Percentiles rank a stretch among this genome's conserved stretches.
Evolutionary conservation across 2,113 vertebrate genomes (phyloP).

Genomic region (Leptodactylus fuscus): DNA sequence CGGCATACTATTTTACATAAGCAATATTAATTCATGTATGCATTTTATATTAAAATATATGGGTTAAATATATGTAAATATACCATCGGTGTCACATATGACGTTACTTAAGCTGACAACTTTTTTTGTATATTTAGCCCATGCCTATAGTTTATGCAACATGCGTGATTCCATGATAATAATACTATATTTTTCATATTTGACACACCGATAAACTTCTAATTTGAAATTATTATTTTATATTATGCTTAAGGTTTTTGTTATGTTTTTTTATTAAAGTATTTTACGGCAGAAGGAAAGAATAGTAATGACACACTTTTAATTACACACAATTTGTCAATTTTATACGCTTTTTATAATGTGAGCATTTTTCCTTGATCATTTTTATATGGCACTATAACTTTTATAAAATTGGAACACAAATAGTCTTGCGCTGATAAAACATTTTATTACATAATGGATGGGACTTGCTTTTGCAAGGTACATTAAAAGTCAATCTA

Average conservation of each 20-base stretch:
- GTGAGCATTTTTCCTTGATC: slow-evolving; percentile 41
- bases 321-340: slow-evolving; percentile 41
- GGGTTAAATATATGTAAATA: background rate
- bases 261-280: background rate
- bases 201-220: background rate
- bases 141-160: background rate
- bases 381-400: slow-evolving; percentile 39
- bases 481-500: slow-evolving; percentile 10
- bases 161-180: background rate
- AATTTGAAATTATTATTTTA: background rate
- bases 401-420: slow-evolving; percentile 35
- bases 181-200: background rate
- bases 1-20: slow-evolving; percentile 71
- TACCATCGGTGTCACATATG: too few species aligned
- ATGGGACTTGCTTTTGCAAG: slow-evolving; percentile 14
- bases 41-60: background rate
- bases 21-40: too few species aligned
- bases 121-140: background rate
- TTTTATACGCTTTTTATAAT: slow-evolving; percentile 41
- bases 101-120: background rate
- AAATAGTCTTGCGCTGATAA: slow-evolving; percentile 40
- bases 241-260: slow-evolving; percentile 1
- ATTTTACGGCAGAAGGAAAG: slow-evolving; percentile 23
- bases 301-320: slow-evolving; percentile 20
- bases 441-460: slow-evolving; percentile 29